Evolutionary conservation across 1,140 invertebrate genomes (phyloP).

Genomic region (Zaprionus nigranus): DNA sequence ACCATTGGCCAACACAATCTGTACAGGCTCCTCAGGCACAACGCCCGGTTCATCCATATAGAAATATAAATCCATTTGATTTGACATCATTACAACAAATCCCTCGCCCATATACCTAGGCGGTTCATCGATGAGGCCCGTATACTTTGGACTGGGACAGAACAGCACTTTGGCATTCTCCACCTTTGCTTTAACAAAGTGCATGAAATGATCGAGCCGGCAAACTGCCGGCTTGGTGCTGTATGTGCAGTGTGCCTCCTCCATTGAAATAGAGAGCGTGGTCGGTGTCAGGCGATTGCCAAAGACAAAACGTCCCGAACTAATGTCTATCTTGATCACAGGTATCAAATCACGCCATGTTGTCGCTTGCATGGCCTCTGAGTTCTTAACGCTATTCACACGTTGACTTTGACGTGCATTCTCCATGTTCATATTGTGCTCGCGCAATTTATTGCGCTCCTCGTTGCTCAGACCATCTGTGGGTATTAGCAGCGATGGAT

Average conservation of each 20-base stretch:
- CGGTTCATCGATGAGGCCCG: slow-evolving; percentile 96
- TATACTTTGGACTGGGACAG: slow-evolving; percentile 97
- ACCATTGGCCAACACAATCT: slow-evolving; percentile 95
- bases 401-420: slow-evolving; percentile 86
- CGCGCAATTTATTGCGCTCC: slow-evolving; percentile 83
- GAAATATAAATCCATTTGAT: slow-evolving; percentile 97
- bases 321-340: slow-evolving; percentile 97
- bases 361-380: slow-evolving; percentile 91
- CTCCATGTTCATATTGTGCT: slow-evolving; percentile 87
- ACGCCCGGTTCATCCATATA: slow-evolving; percentile 97
- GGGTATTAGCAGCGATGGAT: slow-evolving; percentile 89
- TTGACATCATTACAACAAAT: slow-evolving; percentile 98
- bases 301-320: slow-evolving; percentile 96
- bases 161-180: slow-evolving; percentile 98
- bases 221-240: slow-evolving; percentile 97
- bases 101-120: slow-evolving; percentile 97
- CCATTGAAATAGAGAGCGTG: slow-evolving; percentile 95
- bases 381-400: slow-evolving; percentile 86
- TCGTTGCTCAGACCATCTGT: slow-evolving; percentile 70
- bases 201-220: slow-evolving; percentile 97
- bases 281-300: slow-evolving; percentile 98
- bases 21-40: slow-evolving; percentile 95
- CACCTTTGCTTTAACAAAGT: slow-evolving; percentile 96
- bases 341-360: slow-evolving; percentile 98
- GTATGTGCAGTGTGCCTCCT: slow-evolving; percentile 97